phyloP scores from a whole-genome alignment of 1,140 invertebrate genomes.

The Anoplolepis gracilipes region DNA sequence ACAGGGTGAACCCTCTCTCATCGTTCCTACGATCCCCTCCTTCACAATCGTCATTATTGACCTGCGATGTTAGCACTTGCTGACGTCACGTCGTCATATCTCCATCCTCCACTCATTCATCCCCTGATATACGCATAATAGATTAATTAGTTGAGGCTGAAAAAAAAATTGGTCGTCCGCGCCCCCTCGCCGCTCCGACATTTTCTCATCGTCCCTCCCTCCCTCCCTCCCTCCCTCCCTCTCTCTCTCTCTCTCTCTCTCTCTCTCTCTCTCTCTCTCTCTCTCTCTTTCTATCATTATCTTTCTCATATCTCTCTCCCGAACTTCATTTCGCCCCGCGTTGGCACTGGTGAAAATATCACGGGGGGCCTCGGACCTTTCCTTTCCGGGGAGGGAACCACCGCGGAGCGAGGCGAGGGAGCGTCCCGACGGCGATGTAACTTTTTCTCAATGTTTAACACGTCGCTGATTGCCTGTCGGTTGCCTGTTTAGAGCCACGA shows the following conservation, averaged over 20 bases:
- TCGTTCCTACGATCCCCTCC: background rate
- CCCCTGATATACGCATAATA: conserved; percentile 39
- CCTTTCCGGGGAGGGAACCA: background rate
- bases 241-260: conserved; percentile 9
- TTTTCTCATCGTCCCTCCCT: conserved; percentile 9
- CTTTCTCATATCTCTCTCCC: conserved; percentile 7
- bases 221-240: background rate
- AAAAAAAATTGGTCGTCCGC: conserved; percentile 61
- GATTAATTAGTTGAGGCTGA: conserved; percentile 64
- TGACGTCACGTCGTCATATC: conserved; percentile 1
- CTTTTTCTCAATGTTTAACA: conserved; percentile 68
- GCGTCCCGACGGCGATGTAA: conserved; percentile 67
- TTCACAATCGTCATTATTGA: background rate
- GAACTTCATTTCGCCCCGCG: conserved; percentile 24
- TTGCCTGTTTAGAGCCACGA: conserved; percentile 95
- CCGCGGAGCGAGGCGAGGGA: conserved; percentile 71
- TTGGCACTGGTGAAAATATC: background rate
- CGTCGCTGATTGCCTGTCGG: conserved; percentile 85
- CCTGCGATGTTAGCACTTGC: background rate
- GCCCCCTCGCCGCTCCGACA: conserved; percentile 71
- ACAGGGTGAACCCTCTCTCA: background rate
- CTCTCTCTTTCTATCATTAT: background rate
- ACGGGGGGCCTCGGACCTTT: background rate
- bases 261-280: background rate
- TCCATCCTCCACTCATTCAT: conserved; percentile 12